Evolutionary conservation across 1,140 invertebrate genomes (phyloP), one percentile per base, ranked within the genome.

Genomic region (Coelopa frigida): DNA sequence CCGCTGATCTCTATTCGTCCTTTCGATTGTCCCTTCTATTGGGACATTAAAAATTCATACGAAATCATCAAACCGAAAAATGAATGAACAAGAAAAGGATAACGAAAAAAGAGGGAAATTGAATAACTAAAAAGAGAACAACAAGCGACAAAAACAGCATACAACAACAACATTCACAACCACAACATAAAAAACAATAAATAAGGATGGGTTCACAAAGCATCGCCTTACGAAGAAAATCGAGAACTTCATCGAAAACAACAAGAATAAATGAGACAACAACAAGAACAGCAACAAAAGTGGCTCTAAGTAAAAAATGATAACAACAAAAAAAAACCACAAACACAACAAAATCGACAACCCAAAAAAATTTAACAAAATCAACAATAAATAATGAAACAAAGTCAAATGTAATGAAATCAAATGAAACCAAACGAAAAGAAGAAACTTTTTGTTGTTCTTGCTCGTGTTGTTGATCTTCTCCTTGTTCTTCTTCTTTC

Each of bases 71-170:
- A 14, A 41, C 10, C 11, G 31, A 24, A 24, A 40, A 40, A 24
- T 3, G 10, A 39, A 39, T 15, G 29, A 40, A 24, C 26, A 27
- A 41, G 15, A 15, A 41, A 15, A 27, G 4, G 31, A 21, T 22
- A 38, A 5, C 5, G 12, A 12, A 17, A 17, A 15, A 38, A 38
- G 22, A 17, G 11, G n/a, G 5, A 38, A 39, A 39, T 22, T 23
- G 14, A 17, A 33, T 5, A 11, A 11, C 8, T 29, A 4, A 31
- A 31, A 14, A 15, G 5, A 31, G 32, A 42, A n/a, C n/a, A 41
- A 42, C 17, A 42, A 48, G 40, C 44, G 46, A 48, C 18, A 43
- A 43, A 35, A 31, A 32, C 15, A 33, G 27, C 23, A 14, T 8
- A 14, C 15, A 39, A 36, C 23, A 47, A 41, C 22, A 26, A 46